Percentiles rank a stretch among this genome's conserved stretches.
Conservation (phyloP, 2,888 invertebrate species). For the Andrena trimmerana region DNA sequence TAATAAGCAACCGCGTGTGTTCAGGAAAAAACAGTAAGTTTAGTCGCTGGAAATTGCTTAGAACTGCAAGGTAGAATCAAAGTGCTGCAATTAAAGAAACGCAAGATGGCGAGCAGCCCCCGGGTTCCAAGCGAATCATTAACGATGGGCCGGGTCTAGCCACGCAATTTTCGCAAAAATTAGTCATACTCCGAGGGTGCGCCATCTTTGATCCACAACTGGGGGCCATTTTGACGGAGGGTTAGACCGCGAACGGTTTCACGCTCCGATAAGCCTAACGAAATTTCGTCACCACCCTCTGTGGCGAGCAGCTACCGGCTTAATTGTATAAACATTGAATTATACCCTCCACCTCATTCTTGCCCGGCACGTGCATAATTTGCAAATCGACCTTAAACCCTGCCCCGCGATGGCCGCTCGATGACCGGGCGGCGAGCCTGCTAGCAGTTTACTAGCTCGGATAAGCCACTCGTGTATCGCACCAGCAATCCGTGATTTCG, state of each 20-base stretch:
- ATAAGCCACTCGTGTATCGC: no score
- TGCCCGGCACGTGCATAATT: conserved; percentile 57
- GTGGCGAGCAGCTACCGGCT: conserved; percentile 73
- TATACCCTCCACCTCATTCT: conserved; percentile 75
- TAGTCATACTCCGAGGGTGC: conserved; percentile 67
- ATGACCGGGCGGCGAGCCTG: not conserved
- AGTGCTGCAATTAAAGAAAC: conserved; percentile 22
- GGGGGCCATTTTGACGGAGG: conserved; percentile 80
- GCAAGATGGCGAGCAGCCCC: conserved; percentile 48
- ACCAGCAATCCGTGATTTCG: no score
- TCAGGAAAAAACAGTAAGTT: no score
- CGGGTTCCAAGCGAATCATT: not conserved
- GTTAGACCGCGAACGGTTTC: conserved; percentile 78
- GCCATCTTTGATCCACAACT: conserved; percentile 74
- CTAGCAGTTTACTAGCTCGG: no score
- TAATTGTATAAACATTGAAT: conserved; percentile 84
- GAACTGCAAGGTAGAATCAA: not conserved
- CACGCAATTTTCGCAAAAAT: conserved; percentile 76
- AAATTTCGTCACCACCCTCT: conserved; percentile 77
- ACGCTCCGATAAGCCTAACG: conserved; percentile 82
- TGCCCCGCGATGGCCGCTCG: conserved; percentile 11
- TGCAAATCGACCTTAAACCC: conserved; percentile 56
- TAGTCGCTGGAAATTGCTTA: not conserved
- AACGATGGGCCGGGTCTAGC: conserved; percentile 21
- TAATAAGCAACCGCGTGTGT: no score